Percentiles rank a stretch among this genome's conserved stretches.
phyloP scores from a whole-genome alignment of 2,797 vertebrate genomes.

The Anniella stebbinsi region DNA sequence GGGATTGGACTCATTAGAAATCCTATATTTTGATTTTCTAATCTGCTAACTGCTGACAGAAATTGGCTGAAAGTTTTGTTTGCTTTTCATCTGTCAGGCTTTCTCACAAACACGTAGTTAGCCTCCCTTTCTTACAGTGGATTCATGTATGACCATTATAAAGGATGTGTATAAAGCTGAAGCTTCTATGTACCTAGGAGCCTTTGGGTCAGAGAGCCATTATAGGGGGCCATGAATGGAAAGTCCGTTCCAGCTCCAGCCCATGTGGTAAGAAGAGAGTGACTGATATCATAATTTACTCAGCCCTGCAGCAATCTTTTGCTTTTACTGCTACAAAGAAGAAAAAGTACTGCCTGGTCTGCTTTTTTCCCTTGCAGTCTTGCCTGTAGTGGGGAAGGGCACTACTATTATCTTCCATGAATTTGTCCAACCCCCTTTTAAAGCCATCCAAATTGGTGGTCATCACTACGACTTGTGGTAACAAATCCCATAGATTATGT shows the following conservation, averaged over 20 bases:
- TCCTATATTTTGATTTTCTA: conserved; percentile 3
- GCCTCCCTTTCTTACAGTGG: neutral
- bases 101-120: neutral
- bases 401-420: too few species aligned
- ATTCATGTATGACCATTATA: neutral
- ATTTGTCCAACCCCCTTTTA: too few species aligned
- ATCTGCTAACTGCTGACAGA: conserved; percentile 16
- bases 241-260: neutral
- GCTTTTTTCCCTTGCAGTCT: neutral
- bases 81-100: neutral
- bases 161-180: neutral
- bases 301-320: too few species aligned
- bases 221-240: neutral
- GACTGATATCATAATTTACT: neutral
- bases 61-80: neutral
- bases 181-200: neutral
- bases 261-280: too few species aligned
- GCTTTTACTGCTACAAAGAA: neutral
- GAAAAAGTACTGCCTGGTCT: neutral
- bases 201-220: neutral
- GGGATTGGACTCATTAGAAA: conserved; percentile 2
- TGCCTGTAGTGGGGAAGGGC: neutral
- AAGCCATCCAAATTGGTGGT: too few species aligned
- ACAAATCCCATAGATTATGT: too few species aligned
- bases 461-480: too few species aligned